Evolutionary conservation across 2,797 vertebrate species (phyloP).

Genomic region (Sebastiscus albofasciatus): DNA sequence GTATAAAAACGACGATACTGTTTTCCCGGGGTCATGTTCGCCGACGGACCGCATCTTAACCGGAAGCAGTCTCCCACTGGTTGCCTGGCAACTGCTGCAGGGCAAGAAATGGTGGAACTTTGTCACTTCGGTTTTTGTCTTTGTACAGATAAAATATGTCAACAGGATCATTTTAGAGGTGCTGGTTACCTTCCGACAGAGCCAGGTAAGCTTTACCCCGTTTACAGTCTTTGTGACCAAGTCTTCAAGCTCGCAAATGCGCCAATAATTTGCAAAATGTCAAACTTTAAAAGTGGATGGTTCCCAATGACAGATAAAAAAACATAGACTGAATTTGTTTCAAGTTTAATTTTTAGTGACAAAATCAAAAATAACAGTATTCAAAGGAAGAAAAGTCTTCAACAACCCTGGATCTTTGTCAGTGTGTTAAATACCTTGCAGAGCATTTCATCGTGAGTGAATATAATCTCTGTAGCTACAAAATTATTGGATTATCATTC

Average conservation of each 20-base stretch:
- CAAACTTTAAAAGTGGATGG: constrained; percentile 5
- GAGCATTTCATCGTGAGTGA: constrained; percentile 49
- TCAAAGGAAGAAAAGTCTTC: constrained; percentile 67
- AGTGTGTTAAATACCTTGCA: constrained; percentile 60
- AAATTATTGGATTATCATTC: constrained; percentile 59
- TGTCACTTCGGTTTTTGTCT: background rate
- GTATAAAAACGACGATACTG: accelerated
- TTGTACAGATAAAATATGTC: background rate
- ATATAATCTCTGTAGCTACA: constrained; percentile 73
- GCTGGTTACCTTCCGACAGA: background rate
- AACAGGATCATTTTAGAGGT: background rate
- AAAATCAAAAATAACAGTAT: constrained; percentile 77
- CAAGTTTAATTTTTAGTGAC: constrained; percentile 71
- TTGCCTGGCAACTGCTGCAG: background rate
- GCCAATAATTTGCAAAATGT: background rate
- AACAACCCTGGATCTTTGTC: constrained; percentile 70
- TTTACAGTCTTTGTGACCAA: background rate
- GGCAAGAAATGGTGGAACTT: background rate
- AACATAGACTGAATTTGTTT: constrained; percentile 57
- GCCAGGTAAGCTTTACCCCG: background rate
- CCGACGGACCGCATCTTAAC: too few species aligned
- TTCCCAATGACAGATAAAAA: constrained; percentile 40
- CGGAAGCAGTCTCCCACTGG: too few species aligned
- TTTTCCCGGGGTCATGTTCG: too few species aligned
- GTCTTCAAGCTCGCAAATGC: background rate